Base-by-base conservation (phyloP, 2,888 invertebrate genomes). In the Cheilosia grossa region DNA sequence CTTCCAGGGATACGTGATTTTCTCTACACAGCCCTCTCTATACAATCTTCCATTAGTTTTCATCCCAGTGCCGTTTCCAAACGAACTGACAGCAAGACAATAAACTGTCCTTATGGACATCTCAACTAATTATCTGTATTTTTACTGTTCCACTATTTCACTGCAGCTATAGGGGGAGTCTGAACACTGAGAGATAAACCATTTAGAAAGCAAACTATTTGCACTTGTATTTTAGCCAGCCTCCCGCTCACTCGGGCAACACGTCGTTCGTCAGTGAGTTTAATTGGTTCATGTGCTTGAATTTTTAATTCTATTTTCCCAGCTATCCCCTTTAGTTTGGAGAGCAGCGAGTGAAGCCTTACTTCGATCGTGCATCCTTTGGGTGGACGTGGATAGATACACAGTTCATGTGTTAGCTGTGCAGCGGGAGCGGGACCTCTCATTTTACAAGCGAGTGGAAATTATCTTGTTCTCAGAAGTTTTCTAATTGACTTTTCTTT, bases 241-340 rank as follows among this genome's bases (percentile, higher is more conserved):
- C 53, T 69, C 17, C 42, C 33, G 37, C 13, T 37, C 37, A 10
- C 7, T 27, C 21, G 30, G 30, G 77, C 40, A 74, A 64, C 73
- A 83, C 74, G 69, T 74, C 66, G 59, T 54, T 67, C 69, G 73
- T 79, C 69, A 67, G 72, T 40, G 69, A 74, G 64, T 83, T 80
- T 83, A 83, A 83, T 83, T 83, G 83, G 74, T 83, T 74, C 83
- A 54, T 83, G 83, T 75, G 74, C 80, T 80, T 83, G 83, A 79
- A 83, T 80, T 83, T 83, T 83, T 80, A 83, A 83, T 83, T 83
- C 59, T 70, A 80, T 83, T 83, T 83, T 75, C 80, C 70, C 30
- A 83, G 82, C 40, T 72, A 66, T 59, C 64, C 56, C 15, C 47
- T 59, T 70, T 27, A 15, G 17, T 59, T 49, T 51, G 49, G 10